Evolutionary conservation across 2,888 invertebrate species (phyloP).

Genomic region (Tetheella fluctuosa): DNA sequence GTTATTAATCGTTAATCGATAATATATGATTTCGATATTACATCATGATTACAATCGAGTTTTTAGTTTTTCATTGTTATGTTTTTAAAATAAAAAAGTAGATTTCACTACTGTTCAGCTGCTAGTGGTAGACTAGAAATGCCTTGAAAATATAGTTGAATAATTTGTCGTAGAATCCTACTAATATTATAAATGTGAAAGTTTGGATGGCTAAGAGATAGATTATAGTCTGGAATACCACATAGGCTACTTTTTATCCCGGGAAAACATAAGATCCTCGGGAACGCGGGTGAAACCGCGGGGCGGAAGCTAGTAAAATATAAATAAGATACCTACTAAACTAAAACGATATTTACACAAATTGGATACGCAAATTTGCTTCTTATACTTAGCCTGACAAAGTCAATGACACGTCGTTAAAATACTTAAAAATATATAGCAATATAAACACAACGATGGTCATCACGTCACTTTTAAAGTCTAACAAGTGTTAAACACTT

Average conservation of each 20-base stretch:
- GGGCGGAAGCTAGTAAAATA: too few species aligned
- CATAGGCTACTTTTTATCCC: too few species aligned
- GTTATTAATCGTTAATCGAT: slow-evolving; percentile 54
- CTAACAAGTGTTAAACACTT: slow-evolving; percentile 31
- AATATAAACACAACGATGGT: slow-evolving; percentile 28
- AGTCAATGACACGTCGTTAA: slow-evolving; percentile 6
- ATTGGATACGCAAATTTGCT: neutral
- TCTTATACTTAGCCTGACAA: slow-evolving; percentile 1
- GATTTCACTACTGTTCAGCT: neutral
- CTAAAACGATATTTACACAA: neutral
- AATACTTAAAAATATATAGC: slow-evolving; percentile 23
- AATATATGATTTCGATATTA: slow-evolving; percentile 21
- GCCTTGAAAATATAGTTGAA: neutral
- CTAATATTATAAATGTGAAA: too few species aligned
- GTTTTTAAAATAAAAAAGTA: too few species aligned
- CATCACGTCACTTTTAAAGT: slow-evolving; percentile 24
- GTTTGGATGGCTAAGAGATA: too few species aligned
- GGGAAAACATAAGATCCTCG: too few species aligned
- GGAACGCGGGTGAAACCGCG: too few species aligned
- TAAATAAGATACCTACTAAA: neutral
- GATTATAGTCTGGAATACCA: too few species aligned
- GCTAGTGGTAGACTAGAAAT: neutral
- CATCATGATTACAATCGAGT: slow-evolving; percentile 5
- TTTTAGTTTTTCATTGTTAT: neutral
- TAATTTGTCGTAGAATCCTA: neutral